Conservation (phyloP, 2,113 vertebrate genomes). For the Nipponia nippon region DNA sequence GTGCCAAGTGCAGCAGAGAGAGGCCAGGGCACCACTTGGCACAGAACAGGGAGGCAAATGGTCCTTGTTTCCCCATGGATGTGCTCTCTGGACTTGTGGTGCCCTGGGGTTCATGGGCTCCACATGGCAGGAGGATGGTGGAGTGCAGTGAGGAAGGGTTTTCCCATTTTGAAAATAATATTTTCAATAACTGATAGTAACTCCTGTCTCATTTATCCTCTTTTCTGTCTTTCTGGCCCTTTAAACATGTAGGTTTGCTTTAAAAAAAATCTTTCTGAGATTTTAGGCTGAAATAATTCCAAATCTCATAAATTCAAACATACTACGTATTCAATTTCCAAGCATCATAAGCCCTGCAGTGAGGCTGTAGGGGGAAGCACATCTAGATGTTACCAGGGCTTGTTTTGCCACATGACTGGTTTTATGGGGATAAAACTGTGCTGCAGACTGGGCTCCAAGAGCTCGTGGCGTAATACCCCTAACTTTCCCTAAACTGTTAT, state of each 20-base stretch:
- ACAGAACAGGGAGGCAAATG: background rate
- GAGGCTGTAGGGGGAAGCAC: background rate
- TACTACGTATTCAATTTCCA: background rate
- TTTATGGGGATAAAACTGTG: background rate
- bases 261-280: background rate
- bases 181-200: background rate
- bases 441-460: background rate
- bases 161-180: background rate
- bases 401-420: background rate
- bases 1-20: background rate
- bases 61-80: background rate
- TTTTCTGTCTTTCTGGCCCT: background rate
- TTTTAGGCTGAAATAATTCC: background rate
- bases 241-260: background rate
- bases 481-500: background rate
- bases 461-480: accelerated
- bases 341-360: background rate
- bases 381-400: background rate
- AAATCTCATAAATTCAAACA: background rate
- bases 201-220: background rate
- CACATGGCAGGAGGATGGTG: accelerated
- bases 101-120: background rate
- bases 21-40: background rate
- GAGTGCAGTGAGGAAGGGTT: background rate
- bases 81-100: background rate